phyloP scores from a whole-genome alignment of 1,140 invertebrate species.

The Homalodisca vitripennis region DNA sequence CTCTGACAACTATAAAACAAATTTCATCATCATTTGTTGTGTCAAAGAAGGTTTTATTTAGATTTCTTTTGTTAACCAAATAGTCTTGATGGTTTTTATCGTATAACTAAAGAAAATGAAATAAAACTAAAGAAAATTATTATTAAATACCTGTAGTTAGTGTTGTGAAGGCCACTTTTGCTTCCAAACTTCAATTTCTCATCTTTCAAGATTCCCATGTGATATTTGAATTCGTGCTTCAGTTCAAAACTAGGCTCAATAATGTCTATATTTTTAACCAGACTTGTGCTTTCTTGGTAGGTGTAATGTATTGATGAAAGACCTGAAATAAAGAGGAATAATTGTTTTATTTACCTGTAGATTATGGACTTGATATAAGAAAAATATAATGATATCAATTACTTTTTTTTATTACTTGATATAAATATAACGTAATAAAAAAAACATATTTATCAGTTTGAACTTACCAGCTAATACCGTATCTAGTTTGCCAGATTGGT shows the following conservation, averaged over 20 bases:
- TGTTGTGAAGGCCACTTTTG: conserved; percentile 80
- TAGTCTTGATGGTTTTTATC: too few relatives aligned
- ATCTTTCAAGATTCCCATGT: conserved; percentile 85
- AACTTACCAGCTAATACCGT: conserved; percentile 71
- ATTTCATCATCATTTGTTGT: too few relatives aligned
- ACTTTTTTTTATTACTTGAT: too few relatives aligned
- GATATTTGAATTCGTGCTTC: conserved; percentile 86
- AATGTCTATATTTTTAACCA: conserved; percentile 82
- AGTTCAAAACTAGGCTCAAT: conserved; percentile 84
- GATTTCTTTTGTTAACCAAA: too few relatives aligned
- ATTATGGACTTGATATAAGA: too few relatives aligned
- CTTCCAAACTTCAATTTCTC: conserved; percentile 81
- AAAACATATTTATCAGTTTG: background rate
- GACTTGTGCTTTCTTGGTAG: conserved; percentile 80
- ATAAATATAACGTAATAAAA: too few relatives aligned
- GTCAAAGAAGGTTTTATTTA: too few relatives aligned
- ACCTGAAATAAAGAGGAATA: conserved; percentile 53
- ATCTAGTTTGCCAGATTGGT: conserved; percentile 77
- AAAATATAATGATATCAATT: too few relatives aligned
- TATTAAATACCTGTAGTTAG: conserved; percentile 62
- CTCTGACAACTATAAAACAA: too few relatives aligned
- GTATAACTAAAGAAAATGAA: too few relatives aligned
- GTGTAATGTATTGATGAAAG: conserved; percentile 84
- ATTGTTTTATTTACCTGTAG: too few relatives aligned
- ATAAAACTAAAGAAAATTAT: too few relatives aligned